Percentiles rank a stretch among this genome's conserved stretches.
These are phyloP conservation scores for Chaetodon trifascialis DNA, from an alignment of 2,113 vertebrate species.

Conservation along the genomic window DNA sequence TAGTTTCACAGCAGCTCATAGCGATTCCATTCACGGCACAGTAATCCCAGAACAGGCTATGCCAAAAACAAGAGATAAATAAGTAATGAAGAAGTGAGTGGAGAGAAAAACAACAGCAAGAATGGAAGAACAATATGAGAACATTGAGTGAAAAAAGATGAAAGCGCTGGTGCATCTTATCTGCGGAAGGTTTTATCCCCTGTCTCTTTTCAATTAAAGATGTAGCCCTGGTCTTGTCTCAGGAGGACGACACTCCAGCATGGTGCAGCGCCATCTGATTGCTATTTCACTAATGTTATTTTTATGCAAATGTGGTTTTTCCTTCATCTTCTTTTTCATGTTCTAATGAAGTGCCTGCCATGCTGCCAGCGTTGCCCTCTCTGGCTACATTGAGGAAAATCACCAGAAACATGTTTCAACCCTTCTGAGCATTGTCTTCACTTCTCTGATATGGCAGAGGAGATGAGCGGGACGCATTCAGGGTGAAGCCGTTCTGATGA, in stretches of 20 bases:
- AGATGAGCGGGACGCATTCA: conserved; percentile 25
- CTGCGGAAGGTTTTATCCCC: conserved; percentile 54
- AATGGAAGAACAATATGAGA: conserved; percentile 66
- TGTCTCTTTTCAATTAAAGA: conserved; percentile 76
- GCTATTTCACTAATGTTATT: conserved; percentile 74
- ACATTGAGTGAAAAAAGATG: conserved; percentile 52
- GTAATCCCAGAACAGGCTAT: conserved; percentile 58
- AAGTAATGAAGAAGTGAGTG: conserved; percentile 70
- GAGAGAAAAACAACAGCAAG: conserved; percentile 55
- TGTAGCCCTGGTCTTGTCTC: conserved; percentile 57
- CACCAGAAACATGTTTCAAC: conserved; percentile 30
- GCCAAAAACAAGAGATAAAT: conserved; percentile 73
- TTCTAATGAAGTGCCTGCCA: conserved; percentile 58
- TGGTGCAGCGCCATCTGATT: conserved; percentile 66
- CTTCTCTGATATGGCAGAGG: conserved; percentile 8
- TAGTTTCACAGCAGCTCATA: conserved; percentile 47
- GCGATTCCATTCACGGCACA: conserved; percentile 58
- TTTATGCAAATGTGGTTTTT: conserved; percentile 76
- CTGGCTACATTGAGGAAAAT: conserved; percentile 34
- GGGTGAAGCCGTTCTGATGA: conserved; percentile 23
- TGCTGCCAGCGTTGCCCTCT: conserved; percentile 25
- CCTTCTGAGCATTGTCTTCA: conserved; percentile 11
- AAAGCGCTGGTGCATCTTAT: conserved; percentile 60
- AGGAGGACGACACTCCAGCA: conserved; percentile 59
- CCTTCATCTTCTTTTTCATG: conserved; percentile 39